Evolutionary conservation across 2,797 vertebrate genomes (phyloP).

Genomic region (Tenualosa thibaudeaui): DNA sequence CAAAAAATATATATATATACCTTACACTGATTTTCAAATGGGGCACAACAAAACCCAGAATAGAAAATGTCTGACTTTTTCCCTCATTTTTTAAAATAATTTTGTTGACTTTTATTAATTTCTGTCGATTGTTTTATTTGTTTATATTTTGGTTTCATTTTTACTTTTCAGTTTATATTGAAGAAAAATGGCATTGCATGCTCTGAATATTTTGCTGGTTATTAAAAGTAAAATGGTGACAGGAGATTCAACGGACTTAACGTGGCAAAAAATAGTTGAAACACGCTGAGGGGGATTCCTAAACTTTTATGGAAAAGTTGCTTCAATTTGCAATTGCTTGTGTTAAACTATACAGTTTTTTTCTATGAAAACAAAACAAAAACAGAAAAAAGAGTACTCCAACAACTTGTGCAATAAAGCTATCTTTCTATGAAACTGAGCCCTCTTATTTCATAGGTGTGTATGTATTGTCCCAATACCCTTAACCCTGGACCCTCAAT

Average conservation of each 20-base stretch:
- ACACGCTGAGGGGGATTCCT: slow-evolving; percentile 74
- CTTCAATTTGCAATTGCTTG: slow-evolving; percentile 98
- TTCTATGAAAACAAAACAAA: slow-evolving; percentile 84
- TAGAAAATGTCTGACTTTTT: slow-evolving; percentile 67
- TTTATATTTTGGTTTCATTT: slow-evolving; percentile 75
- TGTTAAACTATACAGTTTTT: slow-evolving; percentile 97
- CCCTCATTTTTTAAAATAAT: slow-evolving; percentile 58
- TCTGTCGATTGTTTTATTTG: slow-evolving; percentile 76
- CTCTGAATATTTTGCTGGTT: slow-evolving; percentile 88
- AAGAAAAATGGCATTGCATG: slow-evolving; percentile 89
- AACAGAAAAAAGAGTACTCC: slow-evolving; percentile 86
- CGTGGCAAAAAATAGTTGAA: slow-evolving; percentile 67
- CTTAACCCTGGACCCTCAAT: too few species aligned
- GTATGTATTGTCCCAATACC: not conserved
- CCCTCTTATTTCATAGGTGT: slow-evolving; percentile 56
- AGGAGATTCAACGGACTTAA: slow-evolving; percentile 70
- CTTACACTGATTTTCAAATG: slow-evolving; percentile 71
- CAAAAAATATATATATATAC: slow-evolving; percentile 68
- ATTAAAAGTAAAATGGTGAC: slow-evolving; percentile 78
- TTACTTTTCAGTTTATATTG: slow-evolving; percentile 78
- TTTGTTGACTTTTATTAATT: slow-evolving; percentile 64
- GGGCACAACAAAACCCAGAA: slow-evolving; percentile 64
- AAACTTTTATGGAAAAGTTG: slow-evolving; percentile 82
- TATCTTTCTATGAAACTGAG: slow-evolving; percentile 90
- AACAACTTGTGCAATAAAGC: slow-evolving; percentile 99